phyloP scores from a whole-genome alignment of 2,797 vertebrate genomes.

The Myotis findleyi region DNA sequence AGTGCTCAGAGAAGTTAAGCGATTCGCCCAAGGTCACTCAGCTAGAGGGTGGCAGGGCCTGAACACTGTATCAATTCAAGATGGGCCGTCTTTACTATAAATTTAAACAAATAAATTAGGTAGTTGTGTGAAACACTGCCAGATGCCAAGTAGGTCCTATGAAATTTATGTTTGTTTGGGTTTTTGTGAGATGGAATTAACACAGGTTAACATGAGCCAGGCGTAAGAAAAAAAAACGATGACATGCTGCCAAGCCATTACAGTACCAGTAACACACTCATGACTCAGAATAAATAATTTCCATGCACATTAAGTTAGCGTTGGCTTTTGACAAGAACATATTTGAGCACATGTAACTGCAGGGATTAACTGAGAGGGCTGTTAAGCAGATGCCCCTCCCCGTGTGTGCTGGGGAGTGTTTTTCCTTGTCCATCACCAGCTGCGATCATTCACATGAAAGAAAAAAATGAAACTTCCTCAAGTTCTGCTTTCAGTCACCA shows the following conservation, averaged over 20 bases:
- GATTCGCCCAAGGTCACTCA: not conserved
- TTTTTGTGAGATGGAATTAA: conserved; percentile 65
- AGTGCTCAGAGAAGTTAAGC: not conserved
- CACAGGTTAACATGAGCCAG: conserved; percentile 60
- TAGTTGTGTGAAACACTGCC: not conserved
- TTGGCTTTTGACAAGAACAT: not conserved
- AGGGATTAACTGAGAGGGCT: not conserved
- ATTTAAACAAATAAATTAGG: conserved; percentile 1
- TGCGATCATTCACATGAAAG: not conserved
- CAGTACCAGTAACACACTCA: conserved; percentile 60
- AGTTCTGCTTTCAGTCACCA: not conserved
- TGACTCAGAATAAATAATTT: conserved; percentile 80
- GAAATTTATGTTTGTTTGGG: conserved; percentile 54
- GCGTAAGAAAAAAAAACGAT: not conserved
- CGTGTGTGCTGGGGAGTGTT: not conserved
- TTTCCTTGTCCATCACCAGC: not conserved
- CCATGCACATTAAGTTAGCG: not conserved
- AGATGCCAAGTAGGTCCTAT: conserved; percentile 40
- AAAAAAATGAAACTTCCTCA: not conserved
- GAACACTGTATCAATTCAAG: not conserved
- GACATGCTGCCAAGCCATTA: conserved; percentile 59
- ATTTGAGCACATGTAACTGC: not conserved
- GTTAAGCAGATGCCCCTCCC: not conserved
- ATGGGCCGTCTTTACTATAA: not conserved
- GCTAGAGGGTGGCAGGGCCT: not conserved